phyloP scores from a whole-genome alignment of 37 sponge, comb jelly and placozoan genomes.

The Hexactinellida sp. region DNA sequence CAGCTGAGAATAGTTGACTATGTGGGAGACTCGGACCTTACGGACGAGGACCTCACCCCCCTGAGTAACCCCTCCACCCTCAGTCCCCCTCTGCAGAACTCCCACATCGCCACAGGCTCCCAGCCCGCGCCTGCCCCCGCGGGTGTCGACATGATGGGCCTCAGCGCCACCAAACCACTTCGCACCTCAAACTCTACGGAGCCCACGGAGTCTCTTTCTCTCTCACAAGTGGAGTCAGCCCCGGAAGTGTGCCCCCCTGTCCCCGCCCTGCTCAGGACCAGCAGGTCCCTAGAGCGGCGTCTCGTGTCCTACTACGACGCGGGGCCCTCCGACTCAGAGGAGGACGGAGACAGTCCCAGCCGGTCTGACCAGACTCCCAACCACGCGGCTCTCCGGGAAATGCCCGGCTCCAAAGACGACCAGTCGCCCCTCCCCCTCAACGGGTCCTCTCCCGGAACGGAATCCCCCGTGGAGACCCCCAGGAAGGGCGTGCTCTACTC shows the following conservation, averaged over 20 bases:
- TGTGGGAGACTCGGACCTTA: not conserved
- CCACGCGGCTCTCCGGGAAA: not conserved
- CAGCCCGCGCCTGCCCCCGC: not conserved
- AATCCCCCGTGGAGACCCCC: not conserved
- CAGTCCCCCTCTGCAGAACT: not conserved
- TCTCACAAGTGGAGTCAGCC: not conserved
- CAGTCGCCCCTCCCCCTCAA: not conserved
- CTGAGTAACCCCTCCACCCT: not conserved
- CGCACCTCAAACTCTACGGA: slow-evolving; percentile 5
- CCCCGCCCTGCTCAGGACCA: not conserved
- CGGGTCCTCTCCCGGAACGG: not conserved
- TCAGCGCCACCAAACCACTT: not conserved
- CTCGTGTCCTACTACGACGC: not conserved
- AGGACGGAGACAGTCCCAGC: not conserved
- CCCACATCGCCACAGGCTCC: not conserved
- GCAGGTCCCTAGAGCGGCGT: not conserved
- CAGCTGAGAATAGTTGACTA: not conserved
- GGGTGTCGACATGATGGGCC: not conserved
- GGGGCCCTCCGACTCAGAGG: not conserved
- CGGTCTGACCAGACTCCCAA: not conserved
- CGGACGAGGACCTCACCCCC: not conserved
- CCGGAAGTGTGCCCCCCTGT: not conserved
- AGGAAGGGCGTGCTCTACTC: slow-evolving; percentile 18
- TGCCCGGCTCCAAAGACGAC: not conserved
- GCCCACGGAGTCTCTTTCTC: not conserved